These are phyloP conservation scores for Oryzias melastigma DNA, from an alignment of 2,113 vertebrate genomes.

Conservation along the genomic window DNA sequence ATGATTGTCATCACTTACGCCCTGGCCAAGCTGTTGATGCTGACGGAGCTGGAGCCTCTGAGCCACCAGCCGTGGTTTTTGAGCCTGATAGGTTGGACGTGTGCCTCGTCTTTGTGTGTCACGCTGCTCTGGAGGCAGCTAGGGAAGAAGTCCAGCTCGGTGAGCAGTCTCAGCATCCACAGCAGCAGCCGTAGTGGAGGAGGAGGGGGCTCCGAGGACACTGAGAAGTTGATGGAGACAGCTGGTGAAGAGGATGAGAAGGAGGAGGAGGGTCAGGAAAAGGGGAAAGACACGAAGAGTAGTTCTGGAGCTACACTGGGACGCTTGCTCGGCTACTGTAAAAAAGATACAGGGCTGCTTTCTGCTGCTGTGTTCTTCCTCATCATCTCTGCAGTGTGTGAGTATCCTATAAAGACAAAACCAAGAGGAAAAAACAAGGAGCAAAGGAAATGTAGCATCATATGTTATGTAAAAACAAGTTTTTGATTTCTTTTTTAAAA, in stretches of 20 bases:
- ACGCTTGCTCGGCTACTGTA: slow-evolving; percentile 88
- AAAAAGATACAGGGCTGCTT: slow-evolving; percentile 82
- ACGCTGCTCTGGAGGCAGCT: slow-evolving; percentile 82
- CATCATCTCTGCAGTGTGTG: slow-evolving; percentile 85
- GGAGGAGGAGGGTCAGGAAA: not conserved
- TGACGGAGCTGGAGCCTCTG: slow-evolving; percentile 80
- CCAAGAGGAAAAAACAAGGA: too few relatives aligned
- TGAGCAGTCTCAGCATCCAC: not conserved
- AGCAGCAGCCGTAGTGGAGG: not conserved
- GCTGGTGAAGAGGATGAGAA: slow-evolving; percentile 36
- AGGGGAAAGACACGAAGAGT: slow-evolving; percentile 41
- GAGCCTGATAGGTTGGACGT: slow-evolving; percentile 89
- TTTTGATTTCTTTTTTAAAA: too few relatives aligned
- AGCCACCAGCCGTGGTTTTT: slow-evolving; percentile 83
- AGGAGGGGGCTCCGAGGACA: slow-evolving; percentile 38
- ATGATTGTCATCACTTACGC: slow-evolving; percentile 81
- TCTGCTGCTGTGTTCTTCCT: slow-evolving; percentile 86
- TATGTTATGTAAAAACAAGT: too few relatives aligned
- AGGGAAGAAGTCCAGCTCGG: slow-evolving; percentile 52
- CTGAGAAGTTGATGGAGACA: slow-evolving; percentile 56
- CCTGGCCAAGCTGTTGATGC: slow-evolving; percentile 89
- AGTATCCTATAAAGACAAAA: slow-evolving; percentile 52
- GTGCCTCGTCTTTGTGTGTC: slow-evolving; percentile 72
- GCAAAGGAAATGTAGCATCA: too few relatives aligned
- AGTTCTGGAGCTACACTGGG: slow-evolving; percentile 84